Conservation (phyloP, 2,888 invertebrate species). For the Cremastobaeus sp. region DNA sequence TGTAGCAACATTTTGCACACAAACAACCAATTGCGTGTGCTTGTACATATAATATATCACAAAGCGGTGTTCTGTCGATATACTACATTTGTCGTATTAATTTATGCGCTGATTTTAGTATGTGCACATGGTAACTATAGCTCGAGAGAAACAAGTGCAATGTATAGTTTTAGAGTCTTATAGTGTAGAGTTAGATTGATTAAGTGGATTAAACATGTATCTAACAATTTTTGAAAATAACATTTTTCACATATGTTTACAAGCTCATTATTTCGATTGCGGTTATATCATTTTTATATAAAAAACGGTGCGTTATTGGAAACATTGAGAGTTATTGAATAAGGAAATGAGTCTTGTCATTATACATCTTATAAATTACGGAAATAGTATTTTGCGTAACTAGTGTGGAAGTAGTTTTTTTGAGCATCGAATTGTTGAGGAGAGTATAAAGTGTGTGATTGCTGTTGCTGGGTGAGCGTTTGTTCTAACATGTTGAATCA, state of each 20-base stretch:
- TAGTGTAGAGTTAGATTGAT: background rate
- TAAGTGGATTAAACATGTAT: constrained; percentile 19
- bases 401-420: background rate
- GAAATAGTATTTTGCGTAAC: too few relatives aligned
- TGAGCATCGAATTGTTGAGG: constrained; percentile 13
- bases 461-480: constrained; percentile 10
- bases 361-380: too few relatives aligned
- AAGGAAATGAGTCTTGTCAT: too few relatives aligned
- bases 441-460: constrained; percentile 19
- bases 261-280: constrained; percentile 23
- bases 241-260: constrained; percentile 7
- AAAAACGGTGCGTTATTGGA: constrained; percentile 5
- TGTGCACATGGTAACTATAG: constrained; percentile 6
- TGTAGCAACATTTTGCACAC: constrained; percentile 23
- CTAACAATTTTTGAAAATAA: constrained; percentile 10
- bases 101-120: constrained; percentile 16
- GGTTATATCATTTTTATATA: background rate
- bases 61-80: too few relatives aligned
- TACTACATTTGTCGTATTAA: too few relatives aligned
- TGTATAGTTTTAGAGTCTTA: constrained; percentile 14
- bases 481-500: background rate
- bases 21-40: too few relatives aligned
- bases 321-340: constrained; percentile 11
- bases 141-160: constrained; percentile 24
- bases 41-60: constrained; percentile 10